Evolutionary conservation across 2,888 invertebrate genomes (phyloP), one percentile per base, ranked within the genome.

Genomic region (Caenorhabditis sp.): DNA sequence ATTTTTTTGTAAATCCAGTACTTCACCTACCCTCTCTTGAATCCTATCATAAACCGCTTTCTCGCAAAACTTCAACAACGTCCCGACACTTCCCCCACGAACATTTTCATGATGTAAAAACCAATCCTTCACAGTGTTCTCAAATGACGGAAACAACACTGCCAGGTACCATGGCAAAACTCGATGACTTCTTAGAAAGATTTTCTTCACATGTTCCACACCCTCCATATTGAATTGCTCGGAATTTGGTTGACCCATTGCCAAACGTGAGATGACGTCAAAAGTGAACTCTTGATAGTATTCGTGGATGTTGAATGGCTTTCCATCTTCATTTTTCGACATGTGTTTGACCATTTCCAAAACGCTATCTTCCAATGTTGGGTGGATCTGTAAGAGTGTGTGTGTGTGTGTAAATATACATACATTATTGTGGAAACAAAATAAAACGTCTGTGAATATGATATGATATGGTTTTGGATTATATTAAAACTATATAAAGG

Each of bases 261-360:
- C 87, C 15, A 88, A 64, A 13, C 87, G 64, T 5, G 76, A 81
- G 15, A 88, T 88, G 18, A 88, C 77, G 50, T 88, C 88, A 20
- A 84, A 77, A 4, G 88, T 85, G 55, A 79, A 84, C 56, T 88
- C 86, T 70, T 88, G 86, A 60, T 67, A 88, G 55, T 80, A 85
- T 9, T 53, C 44, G 58, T 84, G 84, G 61, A 86, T 82, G 51
- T 87, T 84, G 56, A 86, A 80, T 0, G 84, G 15, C 18, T 62
- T 61, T 28, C 68, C 70, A 18, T 82, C 84, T 0, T 50, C 80
- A n/a, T 81, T 67, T 56, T 70, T 40, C 11, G 78, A 55, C 68
- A 87, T 53, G 1, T 72, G 65, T 2, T 69, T 69, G 1, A 87
- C 56, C 83, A 87, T 53, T 24, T 65, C 47, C 1, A 82, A 15